Conservation (phyloP, 2,888 invertebrate species). For the Caenorhabditis japonica region DNA sequence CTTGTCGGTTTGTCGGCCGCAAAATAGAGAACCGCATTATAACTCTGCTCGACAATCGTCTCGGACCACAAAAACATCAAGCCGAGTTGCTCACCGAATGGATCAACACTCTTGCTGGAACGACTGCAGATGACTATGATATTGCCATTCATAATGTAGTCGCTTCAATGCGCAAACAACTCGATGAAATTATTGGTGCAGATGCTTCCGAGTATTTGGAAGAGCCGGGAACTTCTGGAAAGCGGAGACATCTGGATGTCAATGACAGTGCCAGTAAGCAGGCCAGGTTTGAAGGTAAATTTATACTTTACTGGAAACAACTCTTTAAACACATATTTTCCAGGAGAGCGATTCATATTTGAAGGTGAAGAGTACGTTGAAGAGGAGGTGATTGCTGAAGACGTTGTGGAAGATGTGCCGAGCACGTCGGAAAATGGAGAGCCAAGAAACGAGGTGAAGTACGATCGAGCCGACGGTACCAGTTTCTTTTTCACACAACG, state of each 20-base stretch:
- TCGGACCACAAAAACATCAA: constrained; percentile 16
- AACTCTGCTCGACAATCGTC: constrained; percentile 8
- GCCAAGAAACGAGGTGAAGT: background rate
- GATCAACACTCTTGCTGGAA: constrained; percentile 21
- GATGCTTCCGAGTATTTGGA: constrained; percentile 10
- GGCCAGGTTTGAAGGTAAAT: constrained; percentile 8
- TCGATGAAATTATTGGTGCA: constrained; percentile 21
- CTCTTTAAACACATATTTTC: too few relatives aligned
- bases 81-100: constrained; percentile 36
- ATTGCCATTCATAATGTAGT: constrained; percentile 32
- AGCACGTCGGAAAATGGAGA: background rate
- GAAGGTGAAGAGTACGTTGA: constrained; percentile 49
- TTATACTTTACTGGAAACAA: background rate
- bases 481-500: too few relatives aligned
- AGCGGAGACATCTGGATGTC: constrained; percentile 3
- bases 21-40: constrained; percentile 37
- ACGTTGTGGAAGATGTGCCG: constrained; percentile 15
- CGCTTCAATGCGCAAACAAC: constrained; percentile 37
- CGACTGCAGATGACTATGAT: constrained; percentile 35
- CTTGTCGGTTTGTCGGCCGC: constrained; percentile 22
- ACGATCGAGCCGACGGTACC: constrained; percentile 4
- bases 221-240: background rate
- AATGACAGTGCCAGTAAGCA: background rate
- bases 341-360: constrained; percentile 37
- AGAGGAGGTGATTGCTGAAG: constrained; percentile 48